phyloP scores from a whole-genome alignment of 92 coral and sea anemone genomes.

The Zoanthus solanderi region DNA sequence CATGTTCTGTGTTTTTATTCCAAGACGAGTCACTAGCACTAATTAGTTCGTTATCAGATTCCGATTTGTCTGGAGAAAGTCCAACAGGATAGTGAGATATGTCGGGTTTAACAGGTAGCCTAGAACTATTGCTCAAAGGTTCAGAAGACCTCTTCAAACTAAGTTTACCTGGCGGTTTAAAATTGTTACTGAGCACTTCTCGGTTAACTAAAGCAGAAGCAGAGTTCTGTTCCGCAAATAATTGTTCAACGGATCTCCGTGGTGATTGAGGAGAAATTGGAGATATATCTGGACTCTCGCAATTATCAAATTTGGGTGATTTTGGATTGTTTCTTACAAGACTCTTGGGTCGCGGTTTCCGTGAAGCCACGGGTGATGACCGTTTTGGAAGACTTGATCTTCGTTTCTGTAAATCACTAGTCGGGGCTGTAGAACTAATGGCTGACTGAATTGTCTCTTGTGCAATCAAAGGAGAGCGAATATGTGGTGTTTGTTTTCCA shows the following conservation, averaged over 20 bases:
- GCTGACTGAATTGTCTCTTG: constrained; percentile 82
- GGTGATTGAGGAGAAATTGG: constrained; percentile 53
- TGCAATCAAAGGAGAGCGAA: constrained; percentile 81
- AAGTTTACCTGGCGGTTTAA: constrained; percentile 32
- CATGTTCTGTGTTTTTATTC: neutral
- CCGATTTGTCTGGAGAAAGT: constrained; percentile 40
- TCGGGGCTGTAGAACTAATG: constrained; percentile 52
- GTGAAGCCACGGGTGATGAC: constrained; percentile 88
- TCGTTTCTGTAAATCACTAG: constrained; percentile 63
- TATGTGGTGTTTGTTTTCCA: constrained; percentile 77
- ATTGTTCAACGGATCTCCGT: constrained; percentile 33
- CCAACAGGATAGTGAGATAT: constrained; percentile 63
- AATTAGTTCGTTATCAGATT: constrained; percentile 17
- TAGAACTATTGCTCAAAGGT: constrained; percentile 14
- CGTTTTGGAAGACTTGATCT: constrained; percentile 71
- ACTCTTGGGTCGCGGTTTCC: constrained; percentile 72
- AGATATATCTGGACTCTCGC: constrained; percentile 64
- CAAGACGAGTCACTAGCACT: constrained; percentile 2
- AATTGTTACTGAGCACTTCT: constrained; percentile 12
- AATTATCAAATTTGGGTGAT: constrained; percentile 30
- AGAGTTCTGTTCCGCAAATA: constrained; percentile 18
- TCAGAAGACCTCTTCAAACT: constrained; percentile 63
- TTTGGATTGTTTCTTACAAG: constrained; percentile 37
- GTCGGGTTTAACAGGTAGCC: constrained; percentile 78
- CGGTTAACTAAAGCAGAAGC: constrained; percentile 2